Conservation (phyloP, 1,140 invertebrate species). For the Drosophila equinoxialis region DNA sequence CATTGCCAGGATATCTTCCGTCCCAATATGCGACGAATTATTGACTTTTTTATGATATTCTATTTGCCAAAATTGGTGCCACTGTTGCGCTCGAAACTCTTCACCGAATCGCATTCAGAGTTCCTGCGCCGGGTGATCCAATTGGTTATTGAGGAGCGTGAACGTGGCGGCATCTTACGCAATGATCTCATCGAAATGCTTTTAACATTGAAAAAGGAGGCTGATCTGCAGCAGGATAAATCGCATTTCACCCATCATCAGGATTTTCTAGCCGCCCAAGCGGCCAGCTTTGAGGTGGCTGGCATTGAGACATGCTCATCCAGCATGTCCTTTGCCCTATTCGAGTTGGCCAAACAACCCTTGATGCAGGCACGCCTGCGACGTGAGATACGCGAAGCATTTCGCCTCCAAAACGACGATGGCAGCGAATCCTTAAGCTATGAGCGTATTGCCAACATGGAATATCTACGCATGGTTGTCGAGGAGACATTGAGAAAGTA, state of each 20-base stretch:
- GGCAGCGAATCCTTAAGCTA: slow-evolving; percentile 85
- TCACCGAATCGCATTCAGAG: slow-evolving; percentile 51
- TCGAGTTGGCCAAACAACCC: slow-evolving; percentile 88
- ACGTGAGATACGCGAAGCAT: slow-evolving; percentile 86
- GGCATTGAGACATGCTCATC: slow-evolving; percentile 91
- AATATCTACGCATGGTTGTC: slow-evolving; percentile 86
- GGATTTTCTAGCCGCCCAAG: slow-evolving; percentile 86
- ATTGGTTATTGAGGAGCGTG: slow-evolving; percentile 81
- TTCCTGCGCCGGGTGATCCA: slow-evolving; percentile 82
- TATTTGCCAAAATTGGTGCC: slow-evolving; percentile 82
- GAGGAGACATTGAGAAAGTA: slow-evolving; percentile 83
- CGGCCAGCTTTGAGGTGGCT: slow-evolving; percentile 88
- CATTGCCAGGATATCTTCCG: slow-evolving; percentile 84
- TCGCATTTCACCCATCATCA: slow-evolving; percentile 74
- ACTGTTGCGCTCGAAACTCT: slow-evolving; percentile 62
- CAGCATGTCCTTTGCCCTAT: slow-evolving; percentile 87
- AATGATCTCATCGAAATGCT: slow-evolving; percentile 84
- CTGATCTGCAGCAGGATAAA: slow-evolving; percentile 74
- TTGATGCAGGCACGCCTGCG: slow-evolving; percentile 87
- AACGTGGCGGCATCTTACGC: slow-evolving; percentile 68
- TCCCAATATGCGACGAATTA: slow-evolving; percentile 84
- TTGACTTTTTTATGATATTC: slow-evolving; percentile 84
- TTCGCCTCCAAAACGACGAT: slow-evolving; percentile 51
- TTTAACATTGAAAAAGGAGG: slow-evolving; percentile 82
- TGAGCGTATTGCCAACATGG: slow-evolving; percentile 85